Conservation (phyloP, 2,888 invertebrate genomes). For the Drosophila dives region DNA sequence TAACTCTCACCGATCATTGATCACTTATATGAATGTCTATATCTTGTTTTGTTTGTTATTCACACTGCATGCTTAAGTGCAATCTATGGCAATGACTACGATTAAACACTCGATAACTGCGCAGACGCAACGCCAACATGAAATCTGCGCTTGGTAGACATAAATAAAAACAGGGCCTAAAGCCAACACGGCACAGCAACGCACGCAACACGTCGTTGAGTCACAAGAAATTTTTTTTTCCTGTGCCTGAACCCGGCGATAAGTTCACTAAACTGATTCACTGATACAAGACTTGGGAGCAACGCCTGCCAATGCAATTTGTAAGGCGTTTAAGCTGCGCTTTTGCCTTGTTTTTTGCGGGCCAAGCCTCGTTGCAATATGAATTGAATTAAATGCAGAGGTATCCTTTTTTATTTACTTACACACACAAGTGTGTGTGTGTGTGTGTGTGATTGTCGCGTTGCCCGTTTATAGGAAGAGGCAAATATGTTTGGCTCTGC, state of each 20-base stretch:
- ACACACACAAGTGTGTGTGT: conserved; percentile 7
- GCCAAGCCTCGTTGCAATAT: conserved; percentile 57
- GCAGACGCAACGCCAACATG: conserved; percentile 71
- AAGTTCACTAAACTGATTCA: conserved; percentile 73
- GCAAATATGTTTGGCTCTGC: conserved; percentile 62
- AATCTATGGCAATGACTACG: conserved; percentile 20
- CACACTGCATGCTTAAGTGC: conserved; percentile 30
- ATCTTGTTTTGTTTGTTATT: conserved; percentile 11
- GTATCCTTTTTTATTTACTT: conserved; percentile 51
- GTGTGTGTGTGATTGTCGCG: conserved; percentile 20
- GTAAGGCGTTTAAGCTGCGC: conserved; percentile 60
- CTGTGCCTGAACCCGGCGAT: conserved; percentile 30
- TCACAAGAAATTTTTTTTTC: conserved; percentile 37
- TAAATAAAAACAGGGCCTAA: conserved; percentile 22
- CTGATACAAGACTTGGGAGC: conserved; percentile 16
- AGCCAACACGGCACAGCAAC: conserved; percentile 25
- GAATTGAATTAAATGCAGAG: conserved; percentile 21
- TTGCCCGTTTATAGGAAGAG: conserved; percentile 39
- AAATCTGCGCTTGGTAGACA: conserved; percentile 47
- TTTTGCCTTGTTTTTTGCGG: conserved; percentile 26
- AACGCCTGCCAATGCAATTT: conserved; percentile 55
- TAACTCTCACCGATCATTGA: conserved; percentile 13
- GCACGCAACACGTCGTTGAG: conserved; percentile 22
- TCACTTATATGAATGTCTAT: conserved; percentile 10
- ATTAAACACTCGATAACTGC: conserved; percentile 43